Conservation (phyloP, 2,888 invertebrate species). For the Liopterus haemorrhoidalis region DNA sequence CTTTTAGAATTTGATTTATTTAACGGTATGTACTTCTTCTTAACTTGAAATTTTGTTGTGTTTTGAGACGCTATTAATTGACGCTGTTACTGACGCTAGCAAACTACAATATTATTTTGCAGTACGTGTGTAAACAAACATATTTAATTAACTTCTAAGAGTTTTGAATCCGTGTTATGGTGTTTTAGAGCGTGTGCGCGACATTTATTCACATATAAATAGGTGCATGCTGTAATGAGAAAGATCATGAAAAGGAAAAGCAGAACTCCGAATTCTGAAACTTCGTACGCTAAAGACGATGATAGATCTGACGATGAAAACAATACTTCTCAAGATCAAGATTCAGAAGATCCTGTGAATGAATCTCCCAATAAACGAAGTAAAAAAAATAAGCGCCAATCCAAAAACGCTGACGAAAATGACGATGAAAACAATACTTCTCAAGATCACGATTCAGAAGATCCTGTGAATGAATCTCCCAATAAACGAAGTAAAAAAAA, state of each 20-base stretch:
- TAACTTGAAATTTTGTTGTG: no score
- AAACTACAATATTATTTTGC: no score
- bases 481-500: slow-evolving; percentile 31
- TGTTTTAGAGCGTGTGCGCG: no score
- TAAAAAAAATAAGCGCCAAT: slow-evolving; percentile 33
- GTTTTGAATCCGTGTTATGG: no score
- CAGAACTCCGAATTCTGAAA: slow-evolving; percentile 28
- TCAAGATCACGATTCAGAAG: slow-evolving; percentile 32
- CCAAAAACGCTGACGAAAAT: slow-evolving; percentile 29
- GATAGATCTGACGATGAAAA: slow-evolving; percentile 27
- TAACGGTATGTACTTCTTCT: no score
- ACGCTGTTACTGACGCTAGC: no score
- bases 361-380: slow-evolving; percentile 30
- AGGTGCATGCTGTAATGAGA: slow-evolving; percentile 42
- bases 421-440: slow-evolving; percentile 30
- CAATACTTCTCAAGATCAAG: slow-evolving; percentile 29
- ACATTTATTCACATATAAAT: no score
- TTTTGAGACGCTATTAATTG: no score
- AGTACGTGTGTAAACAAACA: no score
- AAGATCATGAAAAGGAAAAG: slow-evolving; percentile 42
- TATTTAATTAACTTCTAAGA: no score
- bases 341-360: slow-evolving; percentile 34
- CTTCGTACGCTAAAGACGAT: slow-evolving; percentile 31
- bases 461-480: slow-evolving; percentile 28
- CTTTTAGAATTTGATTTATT: no score